Conservation (phyloP, 2,113 vertebrate genomes). For the Pseudorhombus dupliciocellatus region DNA sequence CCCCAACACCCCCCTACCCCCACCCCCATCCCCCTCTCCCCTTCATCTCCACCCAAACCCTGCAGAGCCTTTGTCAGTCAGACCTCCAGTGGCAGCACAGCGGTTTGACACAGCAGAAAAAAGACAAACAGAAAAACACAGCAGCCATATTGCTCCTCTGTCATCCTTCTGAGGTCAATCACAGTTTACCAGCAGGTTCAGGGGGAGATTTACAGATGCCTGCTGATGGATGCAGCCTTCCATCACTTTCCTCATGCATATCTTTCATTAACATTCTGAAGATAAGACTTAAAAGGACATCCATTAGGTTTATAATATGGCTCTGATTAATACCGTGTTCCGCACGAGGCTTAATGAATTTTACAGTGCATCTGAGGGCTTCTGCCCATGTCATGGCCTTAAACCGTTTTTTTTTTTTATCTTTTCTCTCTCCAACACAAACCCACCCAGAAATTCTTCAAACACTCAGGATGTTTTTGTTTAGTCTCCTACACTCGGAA, state of each 20-base stretch:
- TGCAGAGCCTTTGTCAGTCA: slow-evolving; percentile 74
- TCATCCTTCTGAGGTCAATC: slow-evolving; percentile 73
- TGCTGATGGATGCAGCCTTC: slow-evolving; percentile 43
- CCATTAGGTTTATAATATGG: slow-evolving; percentile 52
- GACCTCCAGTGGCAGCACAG: slow-evolving; percentile 55
- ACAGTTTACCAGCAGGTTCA: slow-evolving; percentile 71
- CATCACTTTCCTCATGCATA: slow-evolving; percentile 26
- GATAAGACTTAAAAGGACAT: slow-evolving; percentile 58
- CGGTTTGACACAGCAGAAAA: slow-evolving; percentile 63
- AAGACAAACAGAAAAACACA: slow-evolving; percentile 72
- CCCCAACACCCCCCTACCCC: slow-evolving; percentile 21
- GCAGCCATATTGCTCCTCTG: slow-evolving; percentile 75
- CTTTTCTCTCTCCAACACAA: slow-evolving; percentile 1
- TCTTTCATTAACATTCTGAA: slow-evolving; percentile 49
- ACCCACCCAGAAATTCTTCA: slow-evolving; percentile 1
- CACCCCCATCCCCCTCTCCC: slow-evolving; percentile 8
- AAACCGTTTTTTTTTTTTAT: slow-evolving; percentile 1
- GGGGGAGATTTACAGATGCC: slow-evolving; percentile 41
- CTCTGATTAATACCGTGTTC: slow-evolving; percentile 61
- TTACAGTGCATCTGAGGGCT: slow-evolving; percentile 36
- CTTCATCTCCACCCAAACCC: slow-evolving; percentile 29
- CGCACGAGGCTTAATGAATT: slow-evolving; percentile 49
- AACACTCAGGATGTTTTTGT: slow-evolving; percentile 2
- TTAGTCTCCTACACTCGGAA: slow-evolving; percentile 6
- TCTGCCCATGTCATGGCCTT: slow-evolving; percentile 34